Percentiles rank a stretch among this genome's conserved stretches.
phyloP scores from a whole-genome alignment of 2,888 invertebrate species.

The Erebia epiphron region DNA sequence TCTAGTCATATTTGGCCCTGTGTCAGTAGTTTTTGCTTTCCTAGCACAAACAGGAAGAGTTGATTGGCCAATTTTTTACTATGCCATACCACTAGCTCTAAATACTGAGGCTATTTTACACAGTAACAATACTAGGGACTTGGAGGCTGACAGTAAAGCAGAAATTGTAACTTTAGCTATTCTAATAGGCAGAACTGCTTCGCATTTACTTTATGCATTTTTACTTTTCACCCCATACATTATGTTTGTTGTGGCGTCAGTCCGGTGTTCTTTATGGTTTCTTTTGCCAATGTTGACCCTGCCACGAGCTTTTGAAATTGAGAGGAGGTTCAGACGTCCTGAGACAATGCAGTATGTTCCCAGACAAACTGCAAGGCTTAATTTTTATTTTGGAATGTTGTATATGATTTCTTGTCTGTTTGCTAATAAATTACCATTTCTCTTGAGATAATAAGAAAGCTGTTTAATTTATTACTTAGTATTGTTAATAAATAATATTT shows the following conservation, averaged over 20 bases:
- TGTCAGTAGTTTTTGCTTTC: slow-evolving; percentile 96
- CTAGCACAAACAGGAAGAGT: slow-evolving; percentile 95
- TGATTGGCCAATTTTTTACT: slow-evolving; percentile 95
- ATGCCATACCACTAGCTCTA: slow-evolving; percentile 95
- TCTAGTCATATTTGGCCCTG: slow-evolving; percentile 96
- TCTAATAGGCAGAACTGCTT: slow-evolving; percentile 94
- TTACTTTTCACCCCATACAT: slow-evolving; percentile 96
- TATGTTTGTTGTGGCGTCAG: slow-evolving; percentile 92
- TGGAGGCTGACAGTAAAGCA: slow-evolving; percentile 93
- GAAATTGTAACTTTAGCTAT: slow-evolving; percentile 98
- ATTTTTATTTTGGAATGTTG: slow-evolving; percentile 94
- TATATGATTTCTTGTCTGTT: slow-evolving; percentile 93
- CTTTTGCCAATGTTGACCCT: slow-evolving; percentile 93
- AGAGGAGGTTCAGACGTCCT: slow-evolving; percentile 92
- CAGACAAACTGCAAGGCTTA: slow-evolving; percentile 93
- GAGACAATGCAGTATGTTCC: slow-evolving; percentile 92
- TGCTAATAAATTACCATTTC: slow-evolving; percentile 85
- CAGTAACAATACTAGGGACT: slow-evolving; percentile 96
- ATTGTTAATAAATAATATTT: slow-evolving; percentile 22
- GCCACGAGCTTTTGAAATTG: slow-evolving; percentile 94
- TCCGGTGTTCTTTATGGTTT: slow-evolving; percentile 94
- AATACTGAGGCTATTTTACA: slow-evolving; percentile 98
- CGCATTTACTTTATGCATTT: slow-evolving; percentile 95
- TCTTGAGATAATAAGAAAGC: slow-evolving; percentile 58
- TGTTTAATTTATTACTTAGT: slow-evolving; percentile 20